phyloP scores from a whole-genome alignment of 2,113 vertebrate genomes.

The Ochotona princeps region DNA sequence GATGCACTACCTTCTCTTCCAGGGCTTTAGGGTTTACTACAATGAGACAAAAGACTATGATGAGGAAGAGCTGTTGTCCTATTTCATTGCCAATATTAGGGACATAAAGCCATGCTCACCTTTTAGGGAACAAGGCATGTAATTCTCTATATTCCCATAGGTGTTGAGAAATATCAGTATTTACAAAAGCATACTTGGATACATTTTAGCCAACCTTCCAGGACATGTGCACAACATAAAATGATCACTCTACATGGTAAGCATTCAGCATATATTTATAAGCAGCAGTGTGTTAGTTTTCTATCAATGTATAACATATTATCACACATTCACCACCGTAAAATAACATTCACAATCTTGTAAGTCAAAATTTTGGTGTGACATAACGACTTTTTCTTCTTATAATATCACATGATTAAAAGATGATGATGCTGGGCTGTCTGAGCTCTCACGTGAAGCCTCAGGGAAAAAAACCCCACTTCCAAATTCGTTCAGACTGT shows the following conservation, averaged over 20 bases:
- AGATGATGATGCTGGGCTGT: background rate
- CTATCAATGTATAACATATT: background rate
- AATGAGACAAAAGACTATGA: background rate
- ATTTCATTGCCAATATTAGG: background rate
- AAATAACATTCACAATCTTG: background rate
- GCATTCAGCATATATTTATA: slow-evolving; percentile 35
- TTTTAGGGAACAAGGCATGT: background rate
- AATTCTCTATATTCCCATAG: background rate
- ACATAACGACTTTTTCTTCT: background rate
- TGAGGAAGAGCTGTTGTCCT: background rate
- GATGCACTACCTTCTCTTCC: background rate
- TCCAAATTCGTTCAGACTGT: background rate
- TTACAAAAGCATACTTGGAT: background rate
- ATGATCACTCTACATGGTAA: background rate
- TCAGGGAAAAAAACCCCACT: slow-evolving; percentile 2
- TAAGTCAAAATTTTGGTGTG: background rate
- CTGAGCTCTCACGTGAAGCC: background rate
- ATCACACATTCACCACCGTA: slow-evolving; percentile 7
- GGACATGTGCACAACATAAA: slow-evolving; percentile 30
- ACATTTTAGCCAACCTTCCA: background rate
- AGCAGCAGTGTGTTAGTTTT: slow-evolving; percentile 35
- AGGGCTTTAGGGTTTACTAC: background rate
- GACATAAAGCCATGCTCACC: background rate
- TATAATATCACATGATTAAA: background rate
- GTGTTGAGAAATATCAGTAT: slow-evolving; percentile 1